Evolutionary conservation across 2,113 vertebrate species (phyloP).

Genomic region (Eolophus roseicapilla): DNA sequence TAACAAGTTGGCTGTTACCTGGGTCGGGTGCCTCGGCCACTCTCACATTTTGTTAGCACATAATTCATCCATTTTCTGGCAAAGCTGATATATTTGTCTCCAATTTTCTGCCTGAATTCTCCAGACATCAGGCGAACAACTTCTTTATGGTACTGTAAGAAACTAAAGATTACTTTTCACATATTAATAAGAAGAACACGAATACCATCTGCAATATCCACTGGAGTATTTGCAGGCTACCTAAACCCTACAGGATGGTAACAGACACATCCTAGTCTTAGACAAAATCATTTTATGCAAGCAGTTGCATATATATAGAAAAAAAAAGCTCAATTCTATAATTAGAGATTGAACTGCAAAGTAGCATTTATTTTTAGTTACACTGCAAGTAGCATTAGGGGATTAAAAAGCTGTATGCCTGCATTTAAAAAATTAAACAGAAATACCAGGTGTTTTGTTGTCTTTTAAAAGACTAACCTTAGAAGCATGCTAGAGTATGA

Average conservation of each 20-base stretch:
- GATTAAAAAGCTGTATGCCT: background rate
- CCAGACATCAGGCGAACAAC: slow-evolving; percentile 98
- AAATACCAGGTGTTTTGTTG: background rate
- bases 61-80: slow-evolving; percentile 99
- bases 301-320: background rate
- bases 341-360: background rate
- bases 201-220: background rate
- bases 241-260: background rate
- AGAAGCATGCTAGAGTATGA: background rate
- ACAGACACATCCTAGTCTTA: background rate
- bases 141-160: slow-evolving; percentile 95
- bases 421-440: background rate
- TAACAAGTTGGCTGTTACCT: slow-evolving; percentile 76
- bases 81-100: slow-evolving; percentile 94
- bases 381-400: background rate
- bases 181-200: background rate
- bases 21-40: slow-evolving; percentile 93
- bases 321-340: background rate
- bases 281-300: background rate
- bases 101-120: slow-evolving; percentile 94
- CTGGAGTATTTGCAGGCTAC: background rate
- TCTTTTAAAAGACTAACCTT: background rate
- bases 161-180: slow-evolving; percentile 45
- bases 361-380: background rate
- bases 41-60: slow-evolving; percentile 97